Percentiles rank a stretch among this genome's conserved stretches.
phyloP scores from a whole-genome alignment of 2,113 vertebrate species.

The Myxocyprinus asiaticus region DNA sequence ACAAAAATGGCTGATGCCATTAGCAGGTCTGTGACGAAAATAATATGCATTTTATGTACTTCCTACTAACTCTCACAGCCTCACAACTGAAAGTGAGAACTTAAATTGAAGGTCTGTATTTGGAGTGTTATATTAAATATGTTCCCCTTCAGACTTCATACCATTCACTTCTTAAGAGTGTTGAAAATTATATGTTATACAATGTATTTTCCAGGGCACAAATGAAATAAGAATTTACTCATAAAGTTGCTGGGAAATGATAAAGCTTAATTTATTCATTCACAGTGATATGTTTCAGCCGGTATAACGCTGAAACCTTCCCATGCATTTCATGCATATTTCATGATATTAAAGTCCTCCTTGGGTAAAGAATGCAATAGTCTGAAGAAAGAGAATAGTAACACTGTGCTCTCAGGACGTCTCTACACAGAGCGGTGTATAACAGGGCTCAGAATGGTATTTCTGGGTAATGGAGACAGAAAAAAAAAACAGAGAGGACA shows the following conservation, averaged over 20 bases:
- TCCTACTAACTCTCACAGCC: too few relatives aligned
- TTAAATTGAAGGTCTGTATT: neutral
- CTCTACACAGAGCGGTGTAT: neutral
- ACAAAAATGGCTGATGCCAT: neutral
- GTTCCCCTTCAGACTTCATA: neutral
- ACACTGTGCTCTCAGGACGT: neutral
- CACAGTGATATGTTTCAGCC: neutral
- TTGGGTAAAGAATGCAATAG: neutral
- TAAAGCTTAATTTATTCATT: slow-evolving; percentile 22
- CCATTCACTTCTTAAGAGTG: neutral
- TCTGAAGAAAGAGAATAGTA: slow-evolving; percentile 1
- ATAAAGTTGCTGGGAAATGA: slow-evolving; percentile 9
- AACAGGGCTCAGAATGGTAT: neutral
- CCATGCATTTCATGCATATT: slow-evolving; percentile 49
- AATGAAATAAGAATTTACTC: slow-evolving; percentile 13
- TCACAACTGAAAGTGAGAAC: too few relatives aligned
- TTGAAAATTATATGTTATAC: neutral
- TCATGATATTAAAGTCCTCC: slow-evolving; percentile 33
- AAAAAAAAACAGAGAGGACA: neutral
- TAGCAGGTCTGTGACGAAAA: neutral
- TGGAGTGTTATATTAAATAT: neutral
- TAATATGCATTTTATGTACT: too few relatives aligned
- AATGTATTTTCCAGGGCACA: neutral
- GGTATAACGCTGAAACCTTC: slow-evolving; percentile 7
- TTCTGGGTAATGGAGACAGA: neutral